Conservation (phyloP, 2,113 vertebrate species). For the Urocitellus parryii region DNA sequence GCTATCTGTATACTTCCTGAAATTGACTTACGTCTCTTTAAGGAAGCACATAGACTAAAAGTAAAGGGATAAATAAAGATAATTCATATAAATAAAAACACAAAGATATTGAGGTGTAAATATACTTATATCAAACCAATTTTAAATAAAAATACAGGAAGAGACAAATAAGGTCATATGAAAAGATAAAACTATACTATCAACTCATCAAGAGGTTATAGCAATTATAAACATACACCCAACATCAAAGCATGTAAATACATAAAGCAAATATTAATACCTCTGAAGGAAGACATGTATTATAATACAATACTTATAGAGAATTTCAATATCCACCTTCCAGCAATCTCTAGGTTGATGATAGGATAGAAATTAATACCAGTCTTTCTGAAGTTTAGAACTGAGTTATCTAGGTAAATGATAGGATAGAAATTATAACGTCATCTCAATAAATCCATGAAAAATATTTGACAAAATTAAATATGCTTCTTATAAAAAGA, state of each 20-base stretch:
- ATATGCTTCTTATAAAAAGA: no score
- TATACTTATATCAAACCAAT: neutral
- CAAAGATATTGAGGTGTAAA: neutral
- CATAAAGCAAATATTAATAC: neutral
- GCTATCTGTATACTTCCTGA: neutral
- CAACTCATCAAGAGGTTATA: neutral
- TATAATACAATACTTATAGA: neutral
- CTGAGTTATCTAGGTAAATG: neutral
- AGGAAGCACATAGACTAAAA: neutral
- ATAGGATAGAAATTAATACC: no score
- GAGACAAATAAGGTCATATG: neutral
- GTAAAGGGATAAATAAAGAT: neutral
- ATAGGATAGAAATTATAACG: neutral
- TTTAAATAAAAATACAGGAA: neutral
- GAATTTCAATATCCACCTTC: neutral
- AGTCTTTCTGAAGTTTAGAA: no score
- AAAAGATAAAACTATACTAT: neutral
- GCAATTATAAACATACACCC: neutral
- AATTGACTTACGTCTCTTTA: neutral
- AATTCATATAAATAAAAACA: neutral
- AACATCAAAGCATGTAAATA: neutral
- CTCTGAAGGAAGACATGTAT: neutral
- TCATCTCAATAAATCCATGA: neutral
- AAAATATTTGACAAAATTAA: no score
- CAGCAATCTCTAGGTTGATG: neutral